phyloP scores from a whole-genome alignment of 2,888 invertebrate genomes.

The Pteria penguin region DNA sequence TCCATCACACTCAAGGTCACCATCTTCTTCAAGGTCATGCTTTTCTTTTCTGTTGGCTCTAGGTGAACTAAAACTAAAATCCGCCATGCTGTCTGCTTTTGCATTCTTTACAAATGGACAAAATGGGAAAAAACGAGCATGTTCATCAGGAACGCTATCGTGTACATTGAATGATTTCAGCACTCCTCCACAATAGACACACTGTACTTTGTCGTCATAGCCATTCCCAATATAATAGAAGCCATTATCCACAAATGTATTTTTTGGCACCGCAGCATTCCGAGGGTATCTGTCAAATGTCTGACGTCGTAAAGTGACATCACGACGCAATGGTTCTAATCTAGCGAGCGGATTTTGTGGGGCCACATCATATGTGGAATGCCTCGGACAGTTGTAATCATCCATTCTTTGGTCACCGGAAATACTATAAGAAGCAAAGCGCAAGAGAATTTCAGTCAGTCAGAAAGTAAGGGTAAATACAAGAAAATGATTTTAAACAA shows the following conservation, averaged over 20 bases:
- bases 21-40: not conserved
- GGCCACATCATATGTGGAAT: slow-evolving; percentile 7
- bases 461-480: no score
- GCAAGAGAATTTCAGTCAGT: no score
- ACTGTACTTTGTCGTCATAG: slow-evolving; percentile 33
- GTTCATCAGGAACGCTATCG: slow-evolving; percentile 27
- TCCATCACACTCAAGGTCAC: not conserved
- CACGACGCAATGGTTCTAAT: not conserved
- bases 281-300: slow-evolving; percentile 9
- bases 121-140: slow-evolving; percentile 23
- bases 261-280: not conserved
- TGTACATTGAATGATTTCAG: slow-evolving; percentile 21
- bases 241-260: slow-evolving; percentile 30
- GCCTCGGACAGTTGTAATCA: no score
- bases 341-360: slow-evolving; percentile 7
- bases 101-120: slow-evolving; percentile 24
- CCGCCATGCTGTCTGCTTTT: not conserved
- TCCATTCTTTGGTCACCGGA: no score
- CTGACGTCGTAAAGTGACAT: not conserved
- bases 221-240: slow-evolving; percentile 35
- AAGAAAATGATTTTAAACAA: no score
- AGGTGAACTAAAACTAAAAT: no score
- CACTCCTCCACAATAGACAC: slow-evolving; percentile 35
- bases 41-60: not conserved
- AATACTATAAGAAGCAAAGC: no score